phyloP scores from a whole-genome alignment of 2,113 vertebrate species.

The Melanotaenia duboulayi region DNA sequence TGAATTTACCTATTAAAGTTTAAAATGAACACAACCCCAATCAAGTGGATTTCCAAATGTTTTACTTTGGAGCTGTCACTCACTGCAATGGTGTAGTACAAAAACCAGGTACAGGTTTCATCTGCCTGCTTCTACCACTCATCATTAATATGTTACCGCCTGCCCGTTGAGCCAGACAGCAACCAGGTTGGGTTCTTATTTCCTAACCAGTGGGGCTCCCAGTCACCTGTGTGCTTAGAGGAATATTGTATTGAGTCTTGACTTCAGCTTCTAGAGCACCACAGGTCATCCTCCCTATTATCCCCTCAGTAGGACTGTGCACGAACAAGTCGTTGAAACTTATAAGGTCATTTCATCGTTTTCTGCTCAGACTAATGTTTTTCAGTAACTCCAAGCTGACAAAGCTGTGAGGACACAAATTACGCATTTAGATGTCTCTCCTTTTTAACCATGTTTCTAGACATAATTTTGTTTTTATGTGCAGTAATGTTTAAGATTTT shows the following conservation, averaged over 20 bases:
- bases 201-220: constrained; percentile 58
- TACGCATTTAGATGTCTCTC: background rate
- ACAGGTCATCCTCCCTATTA: constrained; percentile 48
- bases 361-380: constrained; percentile 7
- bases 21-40: background rate
- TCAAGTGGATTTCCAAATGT: constrained; percentile 21
- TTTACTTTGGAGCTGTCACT: background rate
- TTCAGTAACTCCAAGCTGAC: constrained; percentile 10
- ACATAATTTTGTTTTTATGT: background rate
- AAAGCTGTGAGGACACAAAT: background rate
- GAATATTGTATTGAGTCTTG: constrained; percentile 29
- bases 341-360: constrained; percentile 10
- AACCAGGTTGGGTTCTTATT: constrained; percentile 46
- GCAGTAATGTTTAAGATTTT: too few relatives aligned
- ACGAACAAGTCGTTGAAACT: constrained; percentile 38
- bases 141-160: constrained; percentile 61
- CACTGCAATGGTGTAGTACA: constrained; percentile 1
- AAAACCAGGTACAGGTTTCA: constrained; percentile 28
- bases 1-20: too few relatives aligned
- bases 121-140: constrained; percentile 27
- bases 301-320: constrained; percentile 49
- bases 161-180: constrained; percentile 48
- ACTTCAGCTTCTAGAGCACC: constrained; percentile 36
- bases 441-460: background rate
- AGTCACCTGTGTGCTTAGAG: constrained; percentile 38